Evolutionary conservation across 1,140 invertebrate genomes (phyloP).

Genomic region (Neodiprion lecontei): DNA sequence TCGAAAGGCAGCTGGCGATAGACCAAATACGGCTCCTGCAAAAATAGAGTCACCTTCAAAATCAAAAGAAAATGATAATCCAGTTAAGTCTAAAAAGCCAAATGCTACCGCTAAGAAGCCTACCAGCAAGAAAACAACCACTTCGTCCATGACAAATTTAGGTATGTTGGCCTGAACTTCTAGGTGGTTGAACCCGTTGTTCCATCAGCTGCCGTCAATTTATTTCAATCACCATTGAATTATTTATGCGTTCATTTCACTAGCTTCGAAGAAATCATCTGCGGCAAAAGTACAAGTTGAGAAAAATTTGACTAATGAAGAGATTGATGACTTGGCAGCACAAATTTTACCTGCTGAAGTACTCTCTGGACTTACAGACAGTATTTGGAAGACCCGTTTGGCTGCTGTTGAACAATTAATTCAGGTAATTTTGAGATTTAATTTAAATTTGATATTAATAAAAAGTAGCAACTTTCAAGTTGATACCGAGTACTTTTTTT

Average conservation of each 20-base stretch:
- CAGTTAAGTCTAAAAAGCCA: conserved; percentile 63
- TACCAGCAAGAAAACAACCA: conserved; percentile 42
- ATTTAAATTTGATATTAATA: background rate
- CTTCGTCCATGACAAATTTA: conserved; percentile 39
- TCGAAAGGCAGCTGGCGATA: conserved; percentile 61
- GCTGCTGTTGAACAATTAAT: conserved; percentile 75
- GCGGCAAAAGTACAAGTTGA: conserved; percentile 50
- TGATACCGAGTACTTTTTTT: background rate
- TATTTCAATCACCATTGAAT: background rate
- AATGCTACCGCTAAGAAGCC: conserved; percentile 60
- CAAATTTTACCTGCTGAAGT: conserved; percentile 69
- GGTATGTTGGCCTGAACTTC: conserved; percentile 24
- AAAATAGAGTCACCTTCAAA: conserved; percentile 48
- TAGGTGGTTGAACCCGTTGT: background rate
- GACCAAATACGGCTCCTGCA: conserved; percentile 63
- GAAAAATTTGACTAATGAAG: conserved; percentile 64
- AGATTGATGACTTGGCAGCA: conserved; percentile 73
- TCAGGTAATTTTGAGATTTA: background rate
- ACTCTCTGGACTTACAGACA: conserved; percentile 74
- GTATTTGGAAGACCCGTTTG: conserved; percentile 89
- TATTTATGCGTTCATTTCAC: conserved; percentile 24
- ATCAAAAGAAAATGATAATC: conserved; percentile 50
- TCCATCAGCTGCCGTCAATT: background rate
- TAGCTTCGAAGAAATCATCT: conserved; percentile 49
- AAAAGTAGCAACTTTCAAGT: background rate